A percentile compares a stretch with the other conserved stretches of the same genome.
Conservation (phyloP, 2,113 vertebrate species). For the Leptodactylus fuscus region DNA sequence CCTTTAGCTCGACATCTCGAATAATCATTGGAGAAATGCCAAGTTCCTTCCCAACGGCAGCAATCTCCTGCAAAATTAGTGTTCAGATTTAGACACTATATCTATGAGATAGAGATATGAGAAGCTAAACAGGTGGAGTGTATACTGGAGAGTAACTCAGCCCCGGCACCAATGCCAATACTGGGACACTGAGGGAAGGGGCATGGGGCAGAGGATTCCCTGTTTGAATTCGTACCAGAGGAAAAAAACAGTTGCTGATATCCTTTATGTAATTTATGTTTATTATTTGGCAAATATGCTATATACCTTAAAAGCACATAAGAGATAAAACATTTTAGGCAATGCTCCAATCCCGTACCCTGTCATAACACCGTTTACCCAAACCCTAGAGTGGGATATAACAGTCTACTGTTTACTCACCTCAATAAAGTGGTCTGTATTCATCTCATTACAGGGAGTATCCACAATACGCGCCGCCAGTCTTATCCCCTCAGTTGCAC, state of each 20-base stretch:
- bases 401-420: conserved; percentile 65
- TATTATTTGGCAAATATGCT: no score
- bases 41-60: conserved; percentile 85
- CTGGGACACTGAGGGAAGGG: no score
- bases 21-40: conserved; percentile 88
- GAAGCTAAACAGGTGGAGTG: background rate
- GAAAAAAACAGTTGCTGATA: no score
- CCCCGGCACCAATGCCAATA: background rate
- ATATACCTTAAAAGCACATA: no score
- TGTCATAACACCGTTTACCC: no score
- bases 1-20: conserved; percentile 89
- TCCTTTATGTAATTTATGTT: no score
- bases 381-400: background rate
- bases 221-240: no score
- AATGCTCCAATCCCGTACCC: no score
- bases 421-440: conserved; percentile 80
- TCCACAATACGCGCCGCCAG: conserved; percentile 95
- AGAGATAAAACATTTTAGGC: no score
- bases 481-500: conserved; percentile 86
- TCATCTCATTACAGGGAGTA: conserved; percentile 92
- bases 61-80: conserved; percentile 85
- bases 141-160: background rate
- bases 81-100: conserved; percentile 39
- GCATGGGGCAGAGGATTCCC: no score
- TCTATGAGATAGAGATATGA: background rate